Percentiles rank a stretch among this genome's conserved stretches.
Conservation (phyloP, 2,113 vertebrate genomes). For the Illadopsis cleaveri region DNA sequence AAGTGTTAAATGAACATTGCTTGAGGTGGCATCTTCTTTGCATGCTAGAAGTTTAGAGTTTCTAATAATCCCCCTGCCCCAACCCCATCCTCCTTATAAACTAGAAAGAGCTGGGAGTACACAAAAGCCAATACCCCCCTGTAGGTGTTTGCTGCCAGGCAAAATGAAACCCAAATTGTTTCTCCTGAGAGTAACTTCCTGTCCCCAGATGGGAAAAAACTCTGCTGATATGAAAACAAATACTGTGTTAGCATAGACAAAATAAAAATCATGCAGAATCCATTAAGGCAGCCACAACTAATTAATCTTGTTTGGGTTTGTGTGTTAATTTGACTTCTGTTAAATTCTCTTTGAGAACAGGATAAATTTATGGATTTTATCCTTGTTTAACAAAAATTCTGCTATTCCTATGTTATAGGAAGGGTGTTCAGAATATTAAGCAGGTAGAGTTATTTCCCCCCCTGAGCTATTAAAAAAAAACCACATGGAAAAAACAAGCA, state of each 20-base stretch:
- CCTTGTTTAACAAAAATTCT: background rate
- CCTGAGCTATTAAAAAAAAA: constrained; percentile 3
- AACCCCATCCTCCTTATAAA: background rate
- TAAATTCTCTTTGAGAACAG: background rate
- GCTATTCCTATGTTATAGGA: background rate
- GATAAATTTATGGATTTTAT: background rate
- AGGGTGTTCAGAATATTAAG: background rate
- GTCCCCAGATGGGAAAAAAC: background rate
- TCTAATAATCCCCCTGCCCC: background rate
- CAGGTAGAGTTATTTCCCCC: background rate
- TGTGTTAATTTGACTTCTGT: constrained; percentile 1
- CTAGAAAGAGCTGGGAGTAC: background rate
- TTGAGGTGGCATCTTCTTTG: constrained; percentile 8
- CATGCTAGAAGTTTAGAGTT: background rate
- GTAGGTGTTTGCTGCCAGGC: background rate
- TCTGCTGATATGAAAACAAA: background rate
- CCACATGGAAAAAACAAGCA: background rate
- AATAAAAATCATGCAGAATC: constrained; percentile 37
- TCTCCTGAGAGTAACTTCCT: background rate
- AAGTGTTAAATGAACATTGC: background rate
- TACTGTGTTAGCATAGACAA: constrained; percentile 3
- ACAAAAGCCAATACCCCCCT: background rate
- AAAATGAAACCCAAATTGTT: background rate
- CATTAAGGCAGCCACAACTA: constrained; percentile 49
- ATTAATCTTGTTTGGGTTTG: background rate